Evolutionary conservation across 2,888 invertebrate species (phyloP).

Genomic region (Diplazon laetatorius): DNA sequence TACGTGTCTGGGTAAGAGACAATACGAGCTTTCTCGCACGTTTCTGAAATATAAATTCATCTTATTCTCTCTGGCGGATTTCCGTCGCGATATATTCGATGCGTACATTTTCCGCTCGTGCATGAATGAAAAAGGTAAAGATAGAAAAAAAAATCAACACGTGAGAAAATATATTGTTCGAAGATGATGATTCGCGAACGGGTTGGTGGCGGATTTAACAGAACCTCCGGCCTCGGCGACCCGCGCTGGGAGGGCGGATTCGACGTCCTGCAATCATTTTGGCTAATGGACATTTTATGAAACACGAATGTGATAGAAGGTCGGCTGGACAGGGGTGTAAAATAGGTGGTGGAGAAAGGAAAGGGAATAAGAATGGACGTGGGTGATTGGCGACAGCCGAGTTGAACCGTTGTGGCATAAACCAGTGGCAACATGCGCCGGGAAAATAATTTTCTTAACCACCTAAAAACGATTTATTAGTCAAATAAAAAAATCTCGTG

Average conservation of each 20-base stretch:
- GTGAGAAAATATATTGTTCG: slow-evolving; percentile 32
- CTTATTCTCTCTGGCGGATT: slow-evolving; percentile 2
- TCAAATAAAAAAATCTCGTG: no score
- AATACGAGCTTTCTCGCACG: slow-evolving; percentile 11
- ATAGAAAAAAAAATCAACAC: slow-evolving; percentile 12
- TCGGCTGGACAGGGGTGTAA: background rate
- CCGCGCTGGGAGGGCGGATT: background rate
- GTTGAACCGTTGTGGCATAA: slow-evolving; percentile 23
- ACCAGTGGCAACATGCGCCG: background rate
- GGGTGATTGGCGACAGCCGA: slow-evolving; percentile 49
- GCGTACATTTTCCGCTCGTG: slow-evolving; percentile 27
- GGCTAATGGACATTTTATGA: slow-evolving; percentile 69
- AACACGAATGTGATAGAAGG: slow-evolving; percentile 12
- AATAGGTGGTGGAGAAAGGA: background rate
- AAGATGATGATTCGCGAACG: slow-evolving; percentile 35
- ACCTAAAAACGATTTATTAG: no score
- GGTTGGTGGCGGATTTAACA: slow-evolving; percentile 17
- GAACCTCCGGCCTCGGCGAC: slow-evolving; percentile 1
- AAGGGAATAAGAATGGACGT: background rate
- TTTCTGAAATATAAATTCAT: slow-evolving; percentile 44
- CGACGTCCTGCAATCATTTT: slow-evolving; percentile 65
- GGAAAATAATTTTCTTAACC: no score
- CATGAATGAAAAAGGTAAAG: slow-evolving; percentile 12
- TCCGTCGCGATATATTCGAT: slow-evolving; percentile 6
- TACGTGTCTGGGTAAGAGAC: background rate